Percentiles rank a stretch among this genome's conserved stretches.
Conservation (phyloP, 1,140 invertebrate genomes). For the Gryon sp. region DNA sequence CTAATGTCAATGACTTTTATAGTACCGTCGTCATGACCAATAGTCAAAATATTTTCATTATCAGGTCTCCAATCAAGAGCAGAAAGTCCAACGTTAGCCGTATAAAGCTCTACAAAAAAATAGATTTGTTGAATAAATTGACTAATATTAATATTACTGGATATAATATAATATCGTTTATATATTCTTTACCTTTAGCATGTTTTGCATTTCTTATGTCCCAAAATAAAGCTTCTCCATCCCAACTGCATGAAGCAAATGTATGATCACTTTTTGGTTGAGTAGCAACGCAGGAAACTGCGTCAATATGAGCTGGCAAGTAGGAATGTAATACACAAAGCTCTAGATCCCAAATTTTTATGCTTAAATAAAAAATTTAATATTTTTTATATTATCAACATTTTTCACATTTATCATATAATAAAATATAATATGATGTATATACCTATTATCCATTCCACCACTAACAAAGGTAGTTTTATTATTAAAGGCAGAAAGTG, state of each 20-base stretch:
- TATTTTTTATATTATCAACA: background rate
- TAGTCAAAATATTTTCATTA: conserved; percentile 66
- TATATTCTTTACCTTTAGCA: conserved; percentile 63
- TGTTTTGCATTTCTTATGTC: conserved; percentile 70
- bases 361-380: conserved; percentile 60
- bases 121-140: too few species aligned
- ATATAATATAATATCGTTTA: background rate
- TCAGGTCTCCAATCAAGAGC: conserved; percentile 68
- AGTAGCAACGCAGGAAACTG: conserved; percentile 67
- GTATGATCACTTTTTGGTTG: conserved; percentile 64
- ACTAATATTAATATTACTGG: too few species aligned
- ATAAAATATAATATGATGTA: too few species aligned
- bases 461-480: conserved; percentile 67
- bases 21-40: conserved; percentile 69
- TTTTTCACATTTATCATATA: too few species aligned
- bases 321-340: conserved; percentile 66
- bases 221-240: conserved; percentile 72
- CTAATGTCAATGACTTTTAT: conserved; percentile 70
- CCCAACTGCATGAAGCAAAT: conserved; percentile 71
- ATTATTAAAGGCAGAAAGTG: conserved; percentile 68
- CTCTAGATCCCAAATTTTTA: conserved; percentile 75
- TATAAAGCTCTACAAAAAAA: conserved; percentile 66
- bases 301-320: conserved; percentile 67
- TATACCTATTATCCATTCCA: conserved; percentile 74
- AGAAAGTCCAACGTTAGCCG: conserved; percentile 63